Conservation (phyloP, 2,888 invertebrate species). For the Lasius platythorax region DNA sequence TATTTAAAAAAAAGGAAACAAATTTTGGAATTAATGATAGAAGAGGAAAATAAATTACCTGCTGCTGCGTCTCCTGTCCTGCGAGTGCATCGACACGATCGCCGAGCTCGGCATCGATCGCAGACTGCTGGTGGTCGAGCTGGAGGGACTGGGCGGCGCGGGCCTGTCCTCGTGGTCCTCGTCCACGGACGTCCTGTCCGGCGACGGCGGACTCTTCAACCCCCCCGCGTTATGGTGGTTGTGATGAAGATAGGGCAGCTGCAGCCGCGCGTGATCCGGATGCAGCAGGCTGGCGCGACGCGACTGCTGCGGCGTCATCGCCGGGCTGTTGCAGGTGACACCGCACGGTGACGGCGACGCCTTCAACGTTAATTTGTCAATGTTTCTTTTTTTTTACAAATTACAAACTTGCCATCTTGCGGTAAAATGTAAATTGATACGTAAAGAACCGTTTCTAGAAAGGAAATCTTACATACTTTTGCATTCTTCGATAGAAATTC, state of each 20-base stretch:
- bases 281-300: slow-evolving; percentile 89
- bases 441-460: not conserved
- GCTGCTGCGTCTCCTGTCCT: slow-evolving; percentile 83
- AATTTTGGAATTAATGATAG: not conserved
- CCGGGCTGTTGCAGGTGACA: slow-evolving; percentile 79
- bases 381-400: not conserved
- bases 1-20: not conserved
- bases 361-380: slow-evolving; percentile 77
- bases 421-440: not conserved
- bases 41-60: slow-evolving; percentile 72
- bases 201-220: slow-evolving; percentile 82
- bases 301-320: slow-evolving; percentile 83
- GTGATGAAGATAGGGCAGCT: slow-evolving; percentile 85
- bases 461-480: not conserved
- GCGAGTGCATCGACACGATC: slow-evolving; percentile 81
- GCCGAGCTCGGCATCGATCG: slow-evolving; percentile 84
- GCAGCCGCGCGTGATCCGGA: slow-evolving; percentile 90
- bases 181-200: slow-evolving; percentile 86
- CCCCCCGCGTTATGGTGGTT: slow-evolving; percentile 83
- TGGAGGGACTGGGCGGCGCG: slow-evolving; percentile 83
- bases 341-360: slow-evolving; percentile 86
- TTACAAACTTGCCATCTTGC: not conserved
- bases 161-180: slow-evolving; percentile 80
- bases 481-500: not conserved
- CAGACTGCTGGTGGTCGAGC: slow-evolving; percentile 84